Base-by-base conservation (phyloP, 2,113 vertebrate genomes). In the Columba janthina region DNA sequence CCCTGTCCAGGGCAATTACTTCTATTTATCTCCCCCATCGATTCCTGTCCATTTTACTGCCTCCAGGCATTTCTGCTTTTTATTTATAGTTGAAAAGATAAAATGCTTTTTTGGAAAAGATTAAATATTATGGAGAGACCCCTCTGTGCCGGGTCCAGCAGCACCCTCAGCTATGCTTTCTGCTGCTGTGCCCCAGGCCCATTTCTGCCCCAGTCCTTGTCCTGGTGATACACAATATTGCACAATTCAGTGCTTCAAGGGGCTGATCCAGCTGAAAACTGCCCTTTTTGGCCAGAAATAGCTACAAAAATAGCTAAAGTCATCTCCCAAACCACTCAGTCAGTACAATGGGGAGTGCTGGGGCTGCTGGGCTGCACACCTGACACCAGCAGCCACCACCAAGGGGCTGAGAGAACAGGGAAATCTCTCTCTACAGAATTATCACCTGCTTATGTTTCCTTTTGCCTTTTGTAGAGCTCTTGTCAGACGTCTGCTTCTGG, bases 391-490 rank as follows among this genome's bases (percentile, higher is more conserved):
- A 44, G 40, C 13, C 11, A 44, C 4, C 67, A 24, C 19, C 11
- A 38, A 11, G 19, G 36, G 44, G 54, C 44, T 15, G 46, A 57
- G 42, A 20, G 12, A 21, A 31, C 21, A 74, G 64, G 28, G 4
- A 42, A 12, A 32, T 3, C 14, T 24, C 48, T 8, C 14, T 22
- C 29, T 40, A 53, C 18, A 38, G 26, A 66, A 80, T n/a, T 10
- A 86, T 95, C 90, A 92, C 98, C 96, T 97, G 99, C 97, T 99
- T 99, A 96, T 99, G 99, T 97, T 99, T 99, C 97, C 99, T 98
- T 91, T 99, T 99, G 96, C 98, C 98, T 92, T 99, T 99, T 50
- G 94, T 99, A 16, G 98, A 98, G 82, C 88, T 98, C 96, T 99
- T 99, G 88, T 99, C 99, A 32, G 98, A 98, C 14, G 96, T 81